Conservation (phyloP, 2,888 invertebrate genomes). For the Alloscopus bannaensis region DNA sequence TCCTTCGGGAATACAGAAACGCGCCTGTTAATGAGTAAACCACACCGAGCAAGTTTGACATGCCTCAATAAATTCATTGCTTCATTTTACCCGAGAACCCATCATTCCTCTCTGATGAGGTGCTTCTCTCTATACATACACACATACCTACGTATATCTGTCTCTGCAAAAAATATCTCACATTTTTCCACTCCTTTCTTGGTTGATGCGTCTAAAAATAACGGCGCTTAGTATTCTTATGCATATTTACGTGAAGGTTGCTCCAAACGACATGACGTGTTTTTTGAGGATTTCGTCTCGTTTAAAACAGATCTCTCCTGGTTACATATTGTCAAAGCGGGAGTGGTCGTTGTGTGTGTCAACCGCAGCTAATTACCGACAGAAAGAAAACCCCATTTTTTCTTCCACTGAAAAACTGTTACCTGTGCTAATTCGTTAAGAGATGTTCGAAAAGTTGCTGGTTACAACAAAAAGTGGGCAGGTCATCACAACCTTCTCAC, state of each 20-base stretch:
- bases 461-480: too few relatives aligned
- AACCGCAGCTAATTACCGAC: slow-evolving; percentile 58
- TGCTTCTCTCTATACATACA: neutral
- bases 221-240: slow-evolving; percentile 10
- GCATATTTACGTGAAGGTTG: neutral
- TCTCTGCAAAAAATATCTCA: neutral
- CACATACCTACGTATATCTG: neutral
- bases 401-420: too few relatives aligned
- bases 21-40: slow-evolving; percentile 5
- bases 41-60: neutral
- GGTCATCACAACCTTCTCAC: too few relatives aligned
- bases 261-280: too few relatives aligned
- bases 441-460: too few relatives aligned
- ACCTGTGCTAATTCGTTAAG: too few relatives aligned
- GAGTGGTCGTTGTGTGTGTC: slow-evolving; percentile 35
- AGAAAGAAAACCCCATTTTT: slow-evolving; percentile 14
- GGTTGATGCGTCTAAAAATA: slow-evolving; percentile 29
- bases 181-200: neutral
- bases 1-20: neutral
- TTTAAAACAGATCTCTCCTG: neutral
- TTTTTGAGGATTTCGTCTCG: too few relatives aligned
- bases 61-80: slow-evolving; percentile 8
- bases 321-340: slow-evolving; percentile 6
- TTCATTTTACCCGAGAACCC: neutral
- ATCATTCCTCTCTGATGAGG: neutral